Percentiles rank a stretch among this genome's conserved stretches.
phyloP scores from a whole-genome alignment of 2,797 vertebrate species.

The Cygnus olor region DNA sequence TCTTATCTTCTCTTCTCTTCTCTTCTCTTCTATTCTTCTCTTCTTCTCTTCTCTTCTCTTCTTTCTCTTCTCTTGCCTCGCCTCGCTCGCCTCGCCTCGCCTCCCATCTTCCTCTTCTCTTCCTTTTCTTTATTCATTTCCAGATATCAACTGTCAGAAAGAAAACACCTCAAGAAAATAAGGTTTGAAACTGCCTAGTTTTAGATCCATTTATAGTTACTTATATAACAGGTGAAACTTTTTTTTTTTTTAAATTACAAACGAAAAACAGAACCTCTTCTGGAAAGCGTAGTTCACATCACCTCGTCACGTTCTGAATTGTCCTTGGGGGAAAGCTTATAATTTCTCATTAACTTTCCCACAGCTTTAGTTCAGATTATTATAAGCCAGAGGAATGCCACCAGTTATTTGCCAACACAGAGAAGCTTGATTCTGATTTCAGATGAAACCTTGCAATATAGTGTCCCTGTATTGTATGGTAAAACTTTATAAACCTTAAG shows the following conservation, averaged over 20 bases:
- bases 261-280: not conserved
- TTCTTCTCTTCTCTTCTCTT: too few species aligned
- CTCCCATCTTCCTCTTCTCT: too few species aligned
- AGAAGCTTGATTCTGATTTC: not conserved
- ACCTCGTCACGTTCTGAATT: not conserved
- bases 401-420: not conserved
- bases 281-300: not conserved
- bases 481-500: not conserved
- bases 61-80: too few species aligned
- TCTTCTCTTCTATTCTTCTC: too few species aligned
- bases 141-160: not conserved
- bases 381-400: not conserved
- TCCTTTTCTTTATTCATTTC: not conserved
- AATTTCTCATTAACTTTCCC: not conserved
- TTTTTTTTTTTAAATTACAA: not conserved
- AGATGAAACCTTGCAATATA: not conserved
- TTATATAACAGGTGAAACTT: not conserved
- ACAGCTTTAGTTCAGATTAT: not conserved
- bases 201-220: not conserved
- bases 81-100: too few species aligned
- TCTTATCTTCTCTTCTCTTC: too few species aligned
- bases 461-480: not conserved
- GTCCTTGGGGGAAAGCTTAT: not conserved
- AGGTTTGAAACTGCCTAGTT: not conserved
- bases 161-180: not conserved